A percentile compares a stretch with the other conserved stretches of the same genome.
phyloP scores from a whole-genome alignment of 37 sponge, comb jelly and placozoan species.

The Halichondria panicea region DNA sequence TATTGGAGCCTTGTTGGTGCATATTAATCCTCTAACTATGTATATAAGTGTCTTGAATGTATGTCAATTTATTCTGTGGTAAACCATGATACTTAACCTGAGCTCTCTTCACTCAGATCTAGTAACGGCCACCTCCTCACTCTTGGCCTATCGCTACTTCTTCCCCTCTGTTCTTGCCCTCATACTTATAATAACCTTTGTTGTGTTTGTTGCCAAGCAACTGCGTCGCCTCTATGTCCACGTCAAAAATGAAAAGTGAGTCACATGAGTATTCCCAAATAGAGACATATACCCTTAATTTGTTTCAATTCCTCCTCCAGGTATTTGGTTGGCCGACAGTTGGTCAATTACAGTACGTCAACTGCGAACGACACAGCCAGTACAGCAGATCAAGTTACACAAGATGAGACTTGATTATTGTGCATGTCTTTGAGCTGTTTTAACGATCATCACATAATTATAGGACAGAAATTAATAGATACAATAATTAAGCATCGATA shows the following conservation, averaged over 20 bases:
- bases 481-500: too few species aligned
- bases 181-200: slow-evolving; percentile 29
- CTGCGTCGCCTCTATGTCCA: slow-evolving; percentile 63
- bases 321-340: slow-evolving; percentile 84
- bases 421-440: too few species aligned
- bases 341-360: slow-evolving; percentile 89
- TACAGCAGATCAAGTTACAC: too few species aligned
- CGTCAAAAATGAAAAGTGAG: slow-evolving; percentile 91
- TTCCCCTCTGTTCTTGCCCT: slow-evolving; percentile 51
- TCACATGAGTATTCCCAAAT: neutral
- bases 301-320: slow-evolving; percentile 19
- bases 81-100: too few species aligned
- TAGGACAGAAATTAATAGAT: too few species aligned
- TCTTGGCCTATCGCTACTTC: slow-evolving; percentile 59
- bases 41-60: too few species aligned
- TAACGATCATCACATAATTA: too few species aligned
- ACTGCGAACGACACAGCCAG: too few species aligned
- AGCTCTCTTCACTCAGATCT: slow-evolving; percentile 12
- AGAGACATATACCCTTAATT: neutral
- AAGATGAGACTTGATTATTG: too few species aligned
- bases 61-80: too few species aligned
- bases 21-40: too few species aligned
- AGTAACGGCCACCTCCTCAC: neutral
- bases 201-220: slow-evolving; percentile 44
- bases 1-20: too few species aligned